These are phyloP conservation scores for Habrosyne pyritoides DNA, from an alignment of 2,888 invertebrate species.

Conservation along the genomic window DNA sequence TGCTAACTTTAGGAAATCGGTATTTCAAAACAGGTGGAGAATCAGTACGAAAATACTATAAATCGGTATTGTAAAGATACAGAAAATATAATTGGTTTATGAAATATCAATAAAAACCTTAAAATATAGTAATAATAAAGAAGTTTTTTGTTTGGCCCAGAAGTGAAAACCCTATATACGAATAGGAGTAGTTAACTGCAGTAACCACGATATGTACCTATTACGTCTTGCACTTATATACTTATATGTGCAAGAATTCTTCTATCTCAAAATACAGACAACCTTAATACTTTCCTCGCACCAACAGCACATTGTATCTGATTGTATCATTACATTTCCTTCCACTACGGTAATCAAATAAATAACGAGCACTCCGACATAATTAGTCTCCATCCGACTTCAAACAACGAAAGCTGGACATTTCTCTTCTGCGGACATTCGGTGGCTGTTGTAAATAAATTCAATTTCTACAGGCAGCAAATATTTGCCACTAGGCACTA, in stretches of 20 bases:
- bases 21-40: too few relatives aligned
- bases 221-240: too few relatives aligned
- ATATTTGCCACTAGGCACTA: neutral
- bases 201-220: neutral
- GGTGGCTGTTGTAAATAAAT: neutral
- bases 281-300: neutral
- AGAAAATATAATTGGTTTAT: too few relatives aligned
- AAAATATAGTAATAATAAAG: too few relatives aligned
- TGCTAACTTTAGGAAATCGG: too few relatives aligned
- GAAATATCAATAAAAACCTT: too few relatives aligned
- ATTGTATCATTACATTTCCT: slow-evolving; percentile 15
- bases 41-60: too few relatives aligned
- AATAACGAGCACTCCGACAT: slow-evolving; percentile 27
- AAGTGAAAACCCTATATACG: too few relatives aligned
- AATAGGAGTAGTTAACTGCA: too few relatives aligned
- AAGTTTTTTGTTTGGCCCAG: too few relatives aligned
- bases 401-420: slow-evolving; percentile 25
- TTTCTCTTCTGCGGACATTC: neutral
- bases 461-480: neutral
- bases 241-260: neutral
- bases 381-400: slow-evolving; percentile 11
- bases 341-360: slow-evolving; percentile 31
- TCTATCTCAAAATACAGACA: neutral
- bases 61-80: too few relatives aligned
- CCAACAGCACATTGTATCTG: neutral